Conservation (phyloP, 64 coral and sea anemone species). For the Stichodactyla mertensii region DNA sequence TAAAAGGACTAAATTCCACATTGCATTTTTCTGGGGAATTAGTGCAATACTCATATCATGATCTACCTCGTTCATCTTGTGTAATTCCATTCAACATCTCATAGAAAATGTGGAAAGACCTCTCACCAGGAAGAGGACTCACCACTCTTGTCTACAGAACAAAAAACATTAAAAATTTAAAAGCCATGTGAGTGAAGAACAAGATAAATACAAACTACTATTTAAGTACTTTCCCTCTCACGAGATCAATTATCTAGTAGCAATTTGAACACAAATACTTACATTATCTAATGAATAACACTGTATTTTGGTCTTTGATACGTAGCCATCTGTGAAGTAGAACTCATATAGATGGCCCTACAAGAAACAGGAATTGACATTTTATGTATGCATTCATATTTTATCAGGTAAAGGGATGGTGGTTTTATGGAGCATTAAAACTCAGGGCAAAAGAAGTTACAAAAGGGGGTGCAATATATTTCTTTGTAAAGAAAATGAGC, state of each 20-base stretch:
- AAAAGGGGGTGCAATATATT: no score
- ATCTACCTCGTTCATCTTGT: slow-evolving; percentile 87
- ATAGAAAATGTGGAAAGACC: slow-evolving; percentile 87
- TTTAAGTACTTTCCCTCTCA: not conserved
- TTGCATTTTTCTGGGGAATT: no score
- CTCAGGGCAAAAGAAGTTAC: no score
- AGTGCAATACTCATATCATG: not conserved
- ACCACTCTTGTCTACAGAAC: slow-evolving; percentile 69
- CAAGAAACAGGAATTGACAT: not conserved
- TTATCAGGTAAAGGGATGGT: no score
- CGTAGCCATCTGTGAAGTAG: slow-evolving; percentile 57
- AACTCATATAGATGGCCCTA: slow-evolving; percentile 77
- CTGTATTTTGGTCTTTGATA: slow-evolving; percentile 82
- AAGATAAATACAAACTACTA: not conserved
- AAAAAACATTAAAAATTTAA: not conserved
- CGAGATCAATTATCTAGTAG: no score
- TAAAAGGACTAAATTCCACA: not conserved
- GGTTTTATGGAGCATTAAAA: no score
- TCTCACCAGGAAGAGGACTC: slow-evolving; percentile 41
- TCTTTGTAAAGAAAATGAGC: no score
- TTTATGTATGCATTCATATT: no score
- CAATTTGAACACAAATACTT: not conserved
- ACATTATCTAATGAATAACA: slow-evolving; percentile 68
- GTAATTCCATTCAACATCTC: slow-evolving; percentile 77
- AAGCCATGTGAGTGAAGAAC: not conserved